phyloP scores from a whole-genome alignment of 1,140 invertebrate species.

The Belonocnema kinseyi region DNA sequence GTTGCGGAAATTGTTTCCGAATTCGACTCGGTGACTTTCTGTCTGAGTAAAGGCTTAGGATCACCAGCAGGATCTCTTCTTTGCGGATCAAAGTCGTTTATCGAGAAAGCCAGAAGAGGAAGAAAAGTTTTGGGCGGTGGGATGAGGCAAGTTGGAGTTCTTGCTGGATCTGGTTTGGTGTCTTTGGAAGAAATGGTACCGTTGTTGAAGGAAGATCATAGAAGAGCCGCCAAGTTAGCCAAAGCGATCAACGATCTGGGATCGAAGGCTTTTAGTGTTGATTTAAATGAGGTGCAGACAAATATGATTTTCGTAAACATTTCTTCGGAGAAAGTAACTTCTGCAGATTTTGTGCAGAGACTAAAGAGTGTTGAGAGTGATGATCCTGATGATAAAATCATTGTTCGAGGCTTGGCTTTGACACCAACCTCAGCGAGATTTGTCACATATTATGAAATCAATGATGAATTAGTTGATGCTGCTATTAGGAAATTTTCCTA shows the following conservation, averaged over 20 bases:
- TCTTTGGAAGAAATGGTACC: conserved; percentile 86
- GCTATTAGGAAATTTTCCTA: conserved; percentile 80
- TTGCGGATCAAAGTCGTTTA: conserved; percentile 86
- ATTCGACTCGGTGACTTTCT: conserved; percentile 88
- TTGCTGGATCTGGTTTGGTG: conserved; percentile 91
- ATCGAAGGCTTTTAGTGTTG: conserved; percentile 76
- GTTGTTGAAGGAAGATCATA: conserved; percentile 85
- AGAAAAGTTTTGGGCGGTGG: conserved; percentile 94
- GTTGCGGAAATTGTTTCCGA: conserved; percentile 81
- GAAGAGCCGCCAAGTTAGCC: conserved; percentile 81
- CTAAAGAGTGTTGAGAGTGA: conserved; percentile 76
- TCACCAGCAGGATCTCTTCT: conserved; percentile 92
- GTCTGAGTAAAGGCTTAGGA: conserved; percentile 92
- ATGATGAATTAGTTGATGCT: conserved; percentile 78
- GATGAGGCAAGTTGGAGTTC: conserved; percentile 91
- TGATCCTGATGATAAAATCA: conserved; percentile 69
- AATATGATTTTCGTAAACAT: conserved; percentile 88
- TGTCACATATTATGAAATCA: conserved; percentile 83
- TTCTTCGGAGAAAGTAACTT: conserved; percentile 65
- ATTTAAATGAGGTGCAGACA: conserved; percentile 82
- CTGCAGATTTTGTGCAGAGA: conserved; percentile 78
- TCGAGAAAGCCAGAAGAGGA: conserved; percentile 82
- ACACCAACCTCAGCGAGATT: conserved; percentile 78
- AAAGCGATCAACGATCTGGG: conserved; percentile 75
- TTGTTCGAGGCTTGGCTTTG: conserved; percentile 78